Evolutionary conservation across 1,140 invertebrate genomes (phyloP).

Genomic region (Diachasmimorpha longicaudata): DNA sequence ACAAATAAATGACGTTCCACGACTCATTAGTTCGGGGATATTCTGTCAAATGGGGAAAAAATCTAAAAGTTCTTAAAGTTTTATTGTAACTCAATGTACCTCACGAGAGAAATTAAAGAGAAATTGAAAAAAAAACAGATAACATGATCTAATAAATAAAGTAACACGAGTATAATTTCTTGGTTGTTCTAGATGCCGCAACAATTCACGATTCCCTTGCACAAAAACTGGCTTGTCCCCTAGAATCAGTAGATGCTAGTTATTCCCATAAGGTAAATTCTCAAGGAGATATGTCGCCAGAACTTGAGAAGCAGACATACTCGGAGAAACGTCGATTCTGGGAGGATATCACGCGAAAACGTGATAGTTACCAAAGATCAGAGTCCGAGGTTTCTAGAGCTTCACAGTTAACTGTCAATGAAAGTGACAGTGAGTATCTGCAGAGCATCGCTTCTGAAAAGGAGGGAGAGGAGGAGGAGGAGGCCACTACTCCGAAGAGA

Average conservation of each 20-base stretch:
- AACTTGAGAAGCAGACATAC: slow-evolving; percentile 57
- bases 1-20: not conserved
- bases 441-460: slow-evolving; percentile 50
- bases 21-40: not conserved
- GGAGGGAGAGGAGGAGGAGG: slow-evolving; percentile 44
- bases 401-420: slow-evolving; percentile 54
- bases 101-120: slow-evolving; percentile 12
- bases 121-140: slow-evolving; percentile 17
- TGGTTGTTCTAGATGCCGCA: slow-evolving; percentile 62
- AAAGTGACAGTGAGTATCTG: slow-evolving; percentile 55
- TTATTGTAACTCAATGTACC: not conserved
- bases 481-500: slow-evolving; percentile 37
- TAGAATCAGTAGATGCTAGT: slow-evolving; percentile 62
- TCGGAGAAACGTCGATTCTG: slow-evolving; percentile 60
- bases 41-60: not conserved
- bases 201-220: slow-evolving; percentile 56
- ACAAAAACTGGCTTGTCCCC: slow-evolving; percentile 58
- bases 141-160: slow-evolving; percentile 40
- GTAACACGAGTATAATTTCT: slow-evolving; percentile 54
- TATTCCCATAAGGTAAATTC: slow-evolving; percentile 54
- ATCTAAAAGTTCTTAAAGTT: not conserved
- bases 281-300: slow-evolving; percentile 44
- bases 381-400: slow-evolving; percentile 58
- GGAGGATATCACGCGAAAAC: slow-evolving; percentile 58
- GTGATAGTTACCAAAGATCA: slow-evolving; percentile 57